Conservation (phyloP, 2,888 invertebrate genomes). For the Atherix ibis region DNA sequence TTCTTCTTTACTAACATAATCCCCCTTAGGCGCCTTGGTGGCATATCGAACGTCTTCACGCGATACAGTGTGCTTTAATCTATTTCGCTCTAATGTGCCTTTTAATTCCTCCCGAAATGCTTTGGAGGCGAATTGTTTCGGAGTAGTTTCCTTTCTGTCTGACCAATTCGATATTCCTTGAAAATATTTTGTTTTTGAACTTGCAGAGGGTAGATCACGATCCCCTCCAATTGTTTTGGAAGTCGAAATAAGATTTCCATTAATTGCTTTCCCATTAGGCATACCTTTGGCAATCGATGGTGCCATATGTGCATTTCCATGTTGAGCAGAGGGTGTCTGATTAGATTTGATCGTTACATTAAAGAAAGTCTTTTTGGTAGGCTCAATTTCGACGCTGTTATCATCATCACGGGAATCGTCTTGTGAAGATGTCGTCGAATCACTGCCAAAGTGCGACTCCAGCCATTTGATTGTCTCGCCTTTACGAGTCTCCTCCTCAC, state of each 20-base stretch:
- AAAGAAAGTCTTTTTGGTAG: constrained; percentile 56
- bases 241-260: constrained; percentile 22
- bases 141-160: constrained; percentile 38
- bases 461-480: constrained; percentile 84
- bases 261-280: constrained; percentile 19
- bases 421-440: constrained; percentile 56
- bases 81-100: constrained; percentile 29
- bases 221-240: constrained; percentile 40
- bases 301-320: constrained; percentile 31
- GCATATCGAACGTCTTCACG: constrained; percentile 14
- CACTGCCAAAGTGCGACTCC: constrained; percentile 79
- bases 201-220: constrained; percentile 35
- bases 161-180: constrained; percentile 71
- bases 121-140: constrained; percentile 29
- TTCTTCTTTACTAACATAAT: constrained; percentile 28
- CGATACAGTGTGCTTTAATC: constrained; percentile 20
- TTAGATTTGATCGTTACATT: constrained; percentile 57
- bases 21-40: constrained; percentile 14
- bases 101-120: constrained; percentile 31
- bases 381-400: constrained; percentile 42
- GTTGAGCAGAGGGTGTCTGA: constrained; percentile 26
- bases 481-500: constrained; percentile 78
- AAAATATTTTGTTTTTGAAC: constrained; percentile 41
- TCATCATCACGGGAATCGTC: constrained; percentile 32
- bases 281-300: constrained; percentile 32